Evolutionary conservation across 2,888 invertebrate species (phyloP).

Genomic region (Strigamia maritima): DNA sequence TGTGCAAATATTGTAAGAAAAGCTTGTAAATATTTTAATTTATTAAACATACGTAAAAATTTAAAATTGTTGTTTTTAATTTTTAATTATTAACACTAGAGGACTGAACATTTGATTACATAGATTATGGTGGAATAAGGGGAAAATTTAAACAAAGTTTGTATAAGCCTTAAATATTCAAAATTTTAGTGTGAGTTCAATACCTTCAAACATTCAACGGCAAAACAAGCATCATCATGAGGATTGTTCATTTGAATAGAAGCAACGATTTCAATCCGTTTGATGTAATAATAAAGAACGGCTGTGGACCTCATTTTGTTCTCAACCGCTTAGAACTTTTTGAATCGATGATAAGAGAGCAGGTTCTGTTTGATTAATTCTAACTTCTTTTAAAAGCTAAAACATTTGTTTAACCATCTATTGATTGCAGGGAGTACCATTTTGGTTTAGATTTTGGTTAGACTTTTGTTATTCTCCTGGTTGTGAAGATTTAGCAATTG

Average conservation of each 20-base stretch:
- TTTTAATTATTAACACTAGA: background rate
- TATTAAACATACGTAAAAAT: too few species aligned
- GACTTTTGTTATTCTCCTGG: background rate
- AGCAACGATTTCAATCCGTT: background rate
- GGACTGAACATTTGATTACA: background rate
- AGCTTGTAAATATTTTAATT: too few species aligned
- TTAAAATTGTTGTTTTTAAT: too few species aligned
- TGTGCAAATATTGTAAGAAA: too few species aligned
- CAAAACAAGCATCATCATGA: background rate
- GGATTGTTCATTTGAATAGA: background rate
- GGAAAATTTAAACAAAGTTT: background rate
- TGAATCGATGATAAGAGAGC: background rate
- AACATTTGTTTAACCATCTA: background rate
- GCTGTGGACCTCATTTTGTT: background rate
- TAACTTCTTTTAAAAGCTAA: background rate
- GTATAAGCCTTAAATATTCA: background rate
- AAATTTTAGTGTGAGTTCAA: background rate
- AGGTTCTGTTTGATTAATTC: background rate
- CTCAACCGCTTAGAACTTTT: constrained; percentile 5
- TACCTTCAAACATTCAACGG: background rate
- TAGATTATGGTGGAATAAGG: background rate
- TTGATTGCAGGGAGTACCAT: background rate
- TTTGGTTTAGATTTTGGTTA: background rate
- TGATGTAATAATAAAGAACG: background rate
- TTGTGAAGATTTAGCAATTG: background rate